phyloP scores from a whole-genome alignment of 2,113 vertebrate genomes.

The Vulpes ferrilata region DNA sequence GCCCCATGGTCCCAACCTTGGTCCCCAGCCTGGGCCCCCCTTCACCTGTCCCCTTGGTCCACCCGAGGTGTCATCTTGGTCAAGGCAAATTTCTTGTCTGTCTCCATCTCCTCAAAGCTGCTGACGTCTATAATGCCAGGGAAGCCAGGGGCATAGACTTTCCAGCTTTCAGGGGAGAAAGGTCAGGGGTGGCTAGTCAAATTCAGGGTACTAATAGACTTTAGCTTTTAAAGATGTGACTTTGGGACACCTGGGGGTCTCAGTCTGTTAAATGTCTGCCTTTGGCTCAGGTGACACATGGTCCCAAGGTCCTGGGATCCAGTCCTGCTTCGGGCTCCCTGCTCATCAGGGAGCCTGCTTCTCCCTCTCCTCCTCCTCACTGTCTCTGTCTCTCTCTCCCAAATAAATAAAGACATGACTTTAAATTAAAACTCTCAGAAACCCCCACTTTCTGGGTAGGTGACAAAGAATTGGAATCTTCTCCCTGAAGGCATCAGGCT shows the following conservation, averaged over 20 bases:
- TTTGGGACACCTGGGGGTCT: no score
- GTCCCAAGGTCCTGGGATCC: no score
- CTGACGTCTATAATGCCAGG: constrained; percentile 74
- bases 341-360: no score
- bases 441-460: not conserved
- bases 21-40: not conserved
- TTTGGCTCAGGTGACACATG: no score
- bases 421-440: constrained; percentile 10
- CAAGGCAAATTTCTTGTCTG: constrained; percentile 77
- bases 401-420: not conserved
- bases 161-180: constrained; percentile 74
- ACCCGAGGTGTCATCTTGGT: constrained; percentile 66
- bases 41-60: constrained; percentile 71
- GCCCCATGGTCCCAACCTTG: not conserved
- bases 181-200: not conserved
- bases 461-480: constrained; percentile 18
- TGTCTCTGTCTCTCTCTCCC: no score
- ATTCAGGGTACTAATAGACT: not conserved
- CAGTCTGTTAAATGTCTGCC: no score
- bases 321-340: no score
- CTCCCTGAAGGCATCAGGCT: not conserved
- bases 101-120: constrained; percentile 79
- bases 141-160: constrained; percentile 80
- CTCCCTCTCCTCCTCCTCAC: no score
- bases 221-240: constrained; percentile 27